These are phyloP conservation scores for Chinchilla lanigera DNA, from an alignment of 2,113 vertebrate species.

Conservation along the genomic window DNA sequence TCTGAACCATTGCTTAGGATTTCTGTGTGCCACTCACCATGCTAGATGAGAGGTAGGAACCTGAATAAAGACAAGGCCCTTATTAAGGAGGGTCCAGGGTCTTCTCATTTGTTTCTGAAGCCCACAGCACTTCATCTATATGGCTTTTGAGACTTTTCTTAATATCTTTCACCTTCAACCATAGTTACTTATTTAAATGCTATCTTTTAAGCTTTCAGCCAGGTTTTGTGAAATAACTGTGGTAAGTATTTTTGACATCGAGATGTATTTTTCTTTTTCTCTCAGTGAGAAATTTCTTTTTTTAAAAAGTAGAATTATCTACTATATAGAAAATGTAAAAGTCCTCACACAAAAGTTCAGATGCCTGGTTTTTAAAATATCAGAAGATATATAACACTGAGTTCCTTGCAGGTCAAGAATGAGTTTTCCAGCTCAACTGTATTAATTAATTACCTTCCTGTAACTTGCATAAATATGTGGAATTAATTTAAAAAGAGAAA, in stretches of 20 bases:
- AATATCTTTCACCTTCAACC: neutral
- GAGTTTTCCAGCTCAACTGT: neutral
- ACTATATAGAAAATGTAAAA: neutral
- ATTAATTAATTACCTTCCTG: neutral
- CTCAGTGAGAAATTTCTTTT: neutral
- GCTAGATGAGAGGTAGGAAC: neutral
- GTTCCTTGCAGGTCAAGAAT: neutral
- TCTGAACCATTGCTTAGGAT: neutral
- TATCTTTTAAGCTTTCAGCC: neutral
- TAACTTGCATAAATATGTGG: neutral
- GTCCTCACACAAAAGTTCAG: neutral
- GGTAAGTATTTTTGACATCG: neutral
- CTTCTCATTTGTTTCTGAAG: neutral
- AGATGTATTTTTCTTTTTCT: neutral
- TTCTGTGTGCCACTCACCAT: neutral
- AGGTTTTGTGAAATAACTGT: slow-evolving; percentile 34
- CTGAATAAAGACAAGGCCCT: neutral
- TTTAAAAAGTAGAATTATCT: neutral
- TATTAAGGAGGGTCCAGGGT: neutral
- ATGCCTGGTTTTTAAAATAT: neutral
- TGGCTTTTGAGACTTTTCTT: neutral
- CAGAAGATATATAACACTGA: neutral
- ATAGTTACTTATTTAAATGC: slow-evolving; percentile 26
- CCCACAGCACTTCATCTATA: neutral
- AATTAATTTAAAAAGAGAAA: neutral